Evolutionary conservation across 2,888 invertebrate species (phyloP), one percentile per base, ranked within the genome.

Genomic region (Ferdinandea cuprea): DNA sequence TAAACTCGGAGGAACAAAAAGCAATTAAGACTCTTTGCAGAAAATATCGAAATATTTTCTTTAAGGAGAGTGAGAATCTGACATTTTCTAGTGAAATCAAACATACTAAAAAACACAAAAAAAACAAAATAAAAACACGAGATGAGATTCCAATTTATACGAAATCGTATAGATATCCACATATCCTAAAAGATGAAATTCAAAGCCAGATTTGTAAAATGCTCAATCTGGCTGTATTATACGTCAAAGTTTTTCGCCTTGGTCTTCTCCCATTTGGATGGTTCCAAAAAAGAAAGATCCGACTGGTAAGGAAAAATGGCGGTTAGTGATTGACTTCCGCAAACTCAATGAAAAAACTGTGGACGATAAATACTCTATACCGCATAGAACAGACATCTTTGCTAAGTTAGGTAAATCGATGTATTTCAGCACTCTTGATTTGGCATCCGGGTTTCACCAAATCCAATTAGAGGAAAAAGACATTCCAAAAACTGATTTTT

Each of bases 341-440:
- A n/a, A n/a, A n/a, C n/a, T 54, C 1, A 66, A 63, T 37, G 48
- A 48, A 5, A 63, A 63, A 25, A 48, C 35, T 13, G 30, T 52
- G n/a, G 52, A 42, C n/a, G 21, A 74, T 6, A 73, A 25, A 63
- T 86, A 81, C 15, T 85, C 85, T 0, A 46, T 86, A 13, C 86
- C 87, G 0, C 86, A 88, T 42, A 87, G 89, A 11, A 71, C 85
- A 1, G 87, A 89, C 13, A 84, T 89, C 0, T 68, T 89, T 9
- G 87, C 88, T 42, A 86, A 87, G 59, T 44, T 88, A 28, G 88
- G 88, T 0, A 69, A 83, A 71, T 85, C 85, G 13, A 73, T 85
- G 35, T 66, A 66, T 30, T 66, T 66, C 4, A 54, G 17, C 3
- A 54, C 54, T 7, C 42, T 54, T 0, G 68, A 56, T 17, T n/a